Evolutionary conservation across 2,797 vertebrate species (phyloP).

Genomic region (Pseudocheirus occidentalis): DNA sequence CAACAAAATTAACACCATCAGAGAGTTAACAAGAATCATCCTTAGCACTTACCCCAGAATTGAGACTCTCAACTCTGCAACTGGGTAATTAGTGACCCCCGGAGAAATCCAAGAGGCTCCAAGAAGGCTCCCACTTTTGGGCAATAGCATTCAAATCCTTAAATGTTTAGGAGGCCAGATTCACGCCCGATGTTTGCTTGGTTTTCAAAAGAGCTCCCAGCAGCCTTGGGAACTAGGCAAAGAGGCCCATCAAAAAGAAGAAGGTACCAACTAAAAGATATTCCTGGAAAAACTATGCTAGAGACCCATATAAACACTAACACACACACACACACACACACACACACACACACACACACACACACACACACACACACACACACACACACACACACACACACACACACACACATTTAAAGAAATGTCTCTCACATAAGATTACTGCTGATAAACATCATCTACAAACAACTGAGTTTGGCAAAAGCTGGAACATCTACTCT

Average conservation of each 20-base stretch:
- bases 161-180: not conserved
- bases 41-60: not conserved
- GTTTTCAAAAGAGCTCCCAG: not conserved
- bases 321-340: not conserved
- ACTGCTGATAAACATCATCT: slow-evolving; percentile 9
- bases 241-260: not conserved
- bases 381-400: not conserved
- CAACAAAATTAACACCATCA: not conserved
- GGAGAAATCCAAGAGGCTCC: not conserved
- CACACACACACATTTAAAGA: not conserved
- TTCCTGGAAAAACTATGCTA: not conserved
- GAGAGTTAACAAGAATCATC: not conserved
- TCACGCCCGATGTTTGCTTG: not conserved
- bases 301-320: not conserved
- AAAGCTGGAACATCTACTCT: no score
- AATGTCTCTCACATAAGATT: slow-evolving; percentile 19
- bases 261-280: not conserved
- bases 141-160: not conserved
- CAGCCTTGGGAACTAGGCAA: not conserved
- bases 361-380: not conserved
- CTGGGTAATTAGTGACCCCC: not conserved
- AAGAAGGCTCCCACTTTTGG: not conserved
- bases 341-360: not conserved
- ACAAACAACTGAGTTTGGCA: not conserved
- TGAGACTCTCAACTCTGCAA: not conserved